A percentile compares a stretch with the other conserved stretches of the same genome.
Evolutionary conservation across 2,113 vertebrate genomes (phyloP).

Genomic region (Sisor rabdophorus): DNA sequence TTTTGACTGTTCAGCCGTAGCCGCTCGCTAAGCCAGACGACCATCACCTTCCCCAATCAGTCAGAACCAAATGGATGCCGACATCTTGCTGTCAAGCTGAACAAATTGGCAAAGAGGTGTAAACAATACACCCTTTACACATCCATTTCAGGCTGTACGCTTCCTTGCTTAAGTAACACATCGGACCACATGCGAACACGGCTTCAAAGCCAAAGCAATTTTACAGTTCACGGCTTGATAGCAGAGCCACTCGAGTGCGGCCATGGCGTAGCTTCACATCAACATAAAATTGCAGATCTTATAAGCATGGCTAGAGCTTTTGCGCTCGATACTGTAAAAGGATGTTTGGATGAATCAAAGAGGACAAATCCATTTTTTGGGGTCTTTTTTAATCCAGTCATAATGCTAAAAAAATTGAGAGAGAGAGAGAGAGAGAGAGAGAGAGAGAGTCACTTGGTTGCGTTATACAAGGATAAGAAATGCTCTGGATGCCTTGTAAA

Average conservation of each 20-base stretch:
- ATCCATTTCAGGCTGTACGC: constrained; percentile 52
- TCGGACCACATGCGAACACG: constrained; percentile 50
- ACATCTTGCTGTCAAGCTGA: constrained; percentile 56
- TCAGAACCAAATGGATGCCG: constrained; percentile 39
- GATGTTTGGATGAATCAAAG: neutral
- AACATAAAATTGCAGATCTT: constrained; percentile 51
- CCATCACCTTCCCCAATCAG: constrained; percentile 34
- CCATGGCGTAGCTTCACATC: constrained; percentile 50
- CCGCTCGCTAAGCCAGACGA: constrained; percentile 45
- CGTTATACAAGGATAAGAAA: constrained; percentile 1
- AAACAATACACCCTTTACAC: constrained; percentile 57
- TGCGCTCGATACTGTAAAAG: constrained; percentile 46
- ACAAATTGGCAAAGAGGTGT: constrained; percentile 64
- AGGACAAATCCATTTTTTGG: neutral
- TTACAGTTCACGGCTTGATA: constrained; percentile 63
- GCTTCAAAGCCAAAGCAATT: constrained; percentile 59
- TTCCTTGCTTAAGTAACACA: constrained; percentile 59
- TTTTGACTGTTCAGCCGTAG: constrained; percentile 37
- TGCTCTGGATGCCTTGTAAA: constrained; percentile 3
- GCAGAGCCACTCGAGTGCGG: constrained; percentile 52
- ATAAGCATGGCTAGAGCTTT: constrained; percentile 58
- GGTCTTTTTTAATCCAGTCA: neutral
- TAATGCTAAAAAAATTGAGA: no score
- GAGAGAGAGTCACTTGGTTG: neutral
- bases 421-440: no score